phyloP scores from a whole-genome alignment of 1,140 invertebrate species.

The Ceratosolen solmsi region DNA sequence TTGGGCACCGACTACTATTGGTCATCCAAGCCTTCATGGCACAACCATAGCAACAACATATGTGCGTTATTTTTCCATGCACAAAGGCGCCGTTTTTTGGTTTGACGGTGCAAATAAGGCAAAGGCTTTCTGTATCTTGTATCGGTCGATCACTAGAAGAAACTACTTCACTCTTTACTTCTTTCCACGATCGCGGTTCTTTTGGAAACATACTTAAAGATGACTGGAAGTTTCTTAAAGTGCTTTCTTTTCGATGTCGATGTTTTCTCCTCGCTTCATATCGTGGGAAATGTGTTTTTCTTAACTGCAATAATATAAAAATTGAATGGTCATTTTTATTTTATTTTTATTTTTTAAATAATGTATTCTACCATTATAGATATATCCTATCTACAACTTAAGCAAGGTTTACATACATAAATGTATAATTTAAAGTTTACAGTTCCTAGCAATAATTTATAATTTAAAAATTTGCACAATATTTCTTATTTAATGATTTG shows the following conservation, averaged over 20 bases:
- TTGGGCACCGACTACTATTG: conserved; percentile 76
- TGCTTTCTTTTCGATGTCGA: conserved; percentile 25
- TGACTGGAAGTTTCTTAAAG: not conserved
- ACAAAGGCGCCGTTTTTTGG: conserved; percentile 80
- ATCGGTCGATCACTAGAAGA: not conserved
- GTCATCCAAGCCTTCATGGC: conserved; percentile 77
- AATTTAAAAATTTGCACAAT: too few relatives aligned
- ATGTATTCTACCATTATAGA: too few relatives aligned
- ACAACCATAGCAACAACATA: conserved; percentile 81
- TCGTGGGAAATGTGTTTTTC: conserved; percentile 77
- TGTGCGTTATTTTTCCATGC: conserved; percentile 78
- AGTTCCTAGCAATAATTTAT: too few relatives aligned
- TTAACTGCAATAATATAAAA: conserved; percentile 67
- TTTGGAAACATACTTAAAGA: not conserved
- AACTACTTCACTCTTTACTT: not conserved
- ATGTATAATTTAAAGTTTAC: not conserved
- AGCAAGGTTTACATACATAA: not conserved
- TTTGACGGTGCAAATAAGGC: conserved; percentile 76
- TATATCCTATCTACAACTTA: too few relatives aligned
- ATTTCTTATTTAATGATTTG: too few relatives aligned
- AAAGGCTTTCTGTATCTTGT: conserved; percentile 60
- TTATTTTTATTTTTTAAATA: too few relatives aligned
- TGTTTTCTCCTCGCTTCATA: conserved; percentile 74
- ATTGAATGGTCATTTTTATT: too few relatives aligned
- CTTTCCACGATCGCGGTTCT: not conserved